These are phyloP conservation scores for Odontomachus brunneus DNA, from an alignment of 1,140 invertebrate species.

Conservation along the genomic window DNA sequence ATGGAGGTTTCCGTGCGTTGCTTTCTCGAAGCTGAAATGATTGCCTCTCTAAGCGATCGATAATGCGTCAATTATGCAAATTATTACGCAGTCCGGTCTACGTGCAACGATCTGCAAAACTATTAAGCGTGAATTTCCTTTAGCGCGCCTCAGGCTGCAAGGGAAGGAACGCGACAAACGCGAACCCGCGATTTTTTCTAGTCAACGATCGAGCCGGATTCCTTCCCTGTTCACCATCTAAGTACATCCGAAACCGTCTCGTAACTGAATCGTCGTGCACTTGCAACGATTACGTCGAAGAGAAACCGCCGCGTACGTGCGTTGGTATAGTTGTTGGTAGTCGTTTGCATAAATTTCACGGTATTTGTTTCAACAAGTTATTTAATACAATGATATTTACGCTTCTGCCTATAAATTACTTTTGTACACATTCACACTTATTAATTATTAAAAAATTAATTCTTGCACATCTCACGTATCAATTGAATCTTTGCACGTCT, in stretches of 20 bases:
- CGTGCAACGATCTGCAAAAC: conserved; percentile 22
- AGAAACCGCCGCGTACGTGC: conserved; percentile 36
- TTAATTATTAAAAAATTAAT: too few species aligned
- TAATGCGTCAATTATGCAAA: conserved; percentile 57
- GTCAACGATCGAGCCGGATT: background rate
- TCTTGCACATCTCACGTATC: too few species aligned
- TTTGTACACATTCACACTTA: too few species aligned
- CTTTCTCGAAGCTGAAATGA: conserved; percentile 1
- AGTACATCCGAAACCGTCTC: conserved; percentile 15
- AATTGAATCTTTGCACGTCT: too few species aligned
- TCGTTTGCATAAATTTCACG: too few species aligned
- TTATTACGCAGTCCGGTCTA: conserved; percentile 35
- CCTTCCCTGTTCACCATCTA: conserved; percentile 27
- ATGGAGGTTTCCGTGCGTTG: conserved; percentile 28
- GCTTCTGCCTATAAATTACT: too few species aligned
- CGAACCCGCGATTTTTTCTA: conserved; percentile 21
- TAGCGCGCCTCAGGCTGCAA: background rate
- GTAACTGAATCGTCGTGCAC: conserved; percentile 15
- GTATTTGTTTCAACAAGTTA: too few species aligned
- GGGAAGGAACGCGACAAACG: background rate
- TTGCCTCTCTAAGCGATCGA: conserved; percentile 37
- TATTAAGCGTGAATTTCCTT: conserved; percentile 47
- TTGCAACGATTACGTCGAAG: conserved; percentile 47
- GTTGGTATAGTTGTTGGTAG: too few species aligned
- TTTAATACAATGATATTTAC: too few species aligned